phyloP scores from a whole-genome alignment of 2,888 invertebrate genomes.

The Tiliacea aurago region DNA sequence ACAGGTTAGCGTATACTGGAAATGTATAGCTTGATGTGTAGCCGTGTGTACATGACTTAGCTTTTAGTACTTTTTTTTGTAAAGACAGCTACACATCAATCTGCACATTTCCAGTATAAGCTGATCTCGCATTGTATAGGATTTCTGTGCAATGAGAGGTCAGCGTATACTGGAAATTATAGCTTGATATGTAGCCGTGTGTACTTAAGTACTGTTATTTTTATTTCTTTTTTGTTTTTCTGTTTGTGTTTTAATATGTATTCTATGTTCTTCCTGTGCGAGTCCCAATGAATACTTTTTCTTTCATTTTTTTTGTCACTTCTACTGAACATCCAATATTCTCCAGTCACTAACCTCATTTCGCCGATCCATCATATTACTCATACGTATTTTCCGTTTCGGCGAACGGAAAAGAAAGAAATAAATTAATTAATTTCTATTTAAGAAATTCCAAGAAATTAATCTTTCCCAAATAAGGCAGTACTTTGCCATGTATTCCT shows the following conservation, averaged over 20 bases:
- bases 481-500: slow-evolving; percentile 8
- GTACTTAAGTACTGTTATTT: not conserved
- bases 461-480: slow-evolving; percentile 10
- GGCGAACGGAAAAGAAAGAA: no score
- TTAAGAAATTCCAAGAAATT: slow-evolving; percentile 12
- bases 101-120: no score
- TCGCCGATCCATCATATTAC: not conserved
- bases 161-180: no score
- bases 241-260: not conserved
- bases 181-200: no score
- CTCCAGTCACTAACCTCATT: not conserved
- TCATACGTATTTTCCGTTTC: slow-evolving; percentile 9
- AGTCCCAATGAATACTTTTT: not conserved
- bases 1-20: no score
- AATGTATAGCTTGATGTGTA: no score
- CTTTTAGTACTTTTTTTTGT: no score
- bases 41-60: no score
- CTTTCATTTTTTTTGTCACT: not conserved
- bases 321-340: slow-evolving; percentile 3
- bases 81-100: no score
- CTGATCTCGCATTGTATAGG: no score
- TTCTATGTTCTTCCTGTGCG: not conserved
- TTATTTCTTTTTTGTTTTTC: not conserved
- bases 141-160: no score
- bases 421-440: no score